These are phyloP conservation scores for Zaprionus inermis DNA, from an alignment of 1,140 invertebrate species.

Conservation along the genomic window DNA sequence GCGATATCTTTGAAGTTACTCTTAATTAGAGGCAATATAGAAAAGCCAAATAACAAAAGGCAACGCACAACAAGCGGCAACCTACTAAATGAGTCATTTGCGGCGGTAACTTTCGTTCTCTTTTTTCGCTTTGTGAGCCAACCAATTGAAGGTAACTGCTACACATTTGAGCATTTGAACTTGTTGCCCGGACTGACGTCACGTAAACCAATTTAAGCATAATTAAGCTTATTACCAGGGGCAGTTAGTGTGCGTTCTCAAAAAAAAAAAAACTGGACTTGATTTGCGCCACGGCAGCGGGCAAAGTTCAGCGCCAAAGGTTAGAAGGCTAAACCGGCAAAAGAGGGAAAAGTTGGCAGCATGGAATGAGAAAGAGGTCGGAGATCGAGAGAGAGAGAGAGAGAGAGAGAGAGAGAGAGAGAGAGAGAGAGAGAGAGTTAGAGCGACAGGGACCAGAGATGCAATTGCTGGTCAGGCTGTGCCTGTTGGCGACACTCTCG, in stretches of 20 bases:
- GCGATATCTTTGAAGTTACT: conserved; percentile 1
- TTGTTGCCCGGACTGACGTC: conserved; percentile 43
- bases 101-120: not conserved
- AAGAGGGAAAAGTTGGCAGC: conserved; percentile 21
- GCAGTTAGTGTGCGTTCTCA: conserved; percentile 50
- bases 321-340: conserved; percentile 24
- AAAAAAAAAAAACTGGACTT: conserved; percentile 43
- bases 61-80: not conserved
- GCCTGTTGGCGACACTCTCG: conserved; percentile 63
- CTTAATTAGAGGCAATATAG: conserved; percentile 10
- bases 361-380: not conserved
- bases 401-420: not conserved
- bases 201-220: conserved; percentile 66
- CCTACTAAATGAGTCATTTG: conserved; percentile 38
- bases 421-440: not conserved
- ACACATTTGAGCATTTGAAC: conserved; percentile 43
- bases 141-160: conserved; percentile 31
- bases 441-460: conserved; percentile 4
- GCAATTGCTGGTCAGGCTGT: conserved; percentile 13
- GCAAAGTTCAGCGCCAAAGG: conserved; percentile 46
- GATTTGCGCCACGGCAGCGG: conserved; percentile 42
- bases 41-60: not conserved
- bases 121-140: not conserved
- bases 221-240: conserved; percentile 64
- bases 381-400: not conserved